A percentile compares a stretch with the other conserved stretches of the same genome.
These are phyloP conservation scores for Blastobasis adustella DNA, from an alignment of 2,888 invertebrate species.

Conservation along the genomic window DNA sequence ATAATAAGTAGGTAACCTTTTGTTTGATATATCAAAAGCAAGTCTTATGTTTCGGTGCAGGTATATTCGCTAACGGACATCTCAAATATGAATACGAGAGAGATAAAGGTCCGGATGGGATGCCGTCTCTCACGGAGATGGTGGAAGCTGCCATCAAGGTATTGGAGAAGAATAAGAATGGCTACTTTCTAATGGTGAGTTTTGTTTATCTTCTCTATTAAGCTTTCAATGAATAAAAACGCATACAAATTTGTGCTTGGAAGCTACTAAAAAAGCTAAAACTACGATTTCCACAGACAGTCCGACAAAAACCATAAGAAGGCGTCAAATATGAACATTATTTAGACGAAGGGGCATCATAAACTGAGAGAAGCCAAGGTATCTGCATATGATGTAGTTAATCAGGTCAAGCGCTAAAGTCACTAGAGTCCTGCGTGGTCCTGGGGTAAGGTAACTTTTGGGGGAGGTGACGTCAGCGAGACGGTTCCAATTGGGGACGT, in stretches of 20 bases:
- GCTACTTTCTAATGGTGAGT: conserved; percentile 84
- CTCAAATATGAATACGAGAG: conserved; percentile 83
- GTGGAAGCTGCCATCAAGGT: conserved; percentile 84
- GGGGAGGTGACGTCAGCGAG: no score
- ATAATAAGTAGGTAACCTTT: no score
- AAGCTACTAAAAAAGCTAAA: not conserved
- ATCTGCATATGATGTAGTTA: no score
- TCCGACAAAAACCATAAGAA: no score
- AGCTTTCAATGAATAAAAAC: not conserved
- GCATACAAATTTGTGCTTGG: not conserved
- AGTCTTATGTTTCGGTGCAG: conserved; percentile 43
- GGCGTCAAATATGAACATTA: no score
- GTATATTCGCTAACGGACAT: conserved; percentile 88
- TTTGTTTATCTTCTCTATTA: not conserved
- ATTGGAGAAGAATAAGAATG: conserved; percentile 76
- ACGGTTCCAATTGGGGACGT: no score
- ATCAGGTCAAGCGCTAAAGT: no score
- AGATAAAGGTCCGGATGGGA: conserved; percentile 76
- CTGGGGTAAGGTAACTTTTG: no score
- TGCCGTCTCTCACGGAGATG: conserved; percentile 88
- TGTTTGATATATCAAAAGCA: no score
- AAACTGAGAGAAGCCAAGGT: not conserved
- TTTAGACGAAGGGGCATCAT: not conserved
- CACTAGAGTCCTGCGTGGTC: no score
- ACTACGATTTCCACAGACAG: no score